Evolutionary conservation across 1,140 invertebrate species (phyloP).

Genomic region (Antheraea mylitta): DNA sequence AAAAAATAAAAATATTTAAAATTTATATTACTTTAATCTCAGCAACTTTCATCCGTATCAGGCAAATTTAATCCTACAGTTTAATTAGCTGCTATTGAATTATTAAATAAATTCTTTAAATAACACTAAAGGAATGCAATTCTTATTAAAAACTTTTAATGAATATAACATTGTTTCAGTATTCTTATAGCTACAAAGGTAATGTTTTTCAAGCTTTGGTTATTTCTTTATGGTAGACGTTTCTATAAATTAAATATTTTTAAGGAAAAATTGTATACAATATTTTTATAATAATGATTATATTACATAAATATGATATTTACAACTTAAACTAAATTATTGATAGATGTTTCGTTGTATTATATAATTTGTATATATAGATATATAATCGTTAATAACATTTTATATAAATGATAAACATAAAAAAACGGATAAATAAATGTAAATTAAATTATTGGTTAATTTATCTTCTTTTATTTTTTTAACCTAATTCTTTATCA

Average conservation of each 20-base stretch:
- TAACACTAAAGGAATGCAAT: slow-evolving; percentile 28
- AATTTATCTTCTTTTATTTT: too few relatives aligned
- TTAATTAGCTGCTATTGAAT: neutral
- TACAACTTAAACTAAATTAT: slow-evolving; percentile 23
- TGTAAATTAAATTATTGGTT: too few relatives aligned
- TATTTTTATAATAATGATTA: slow-evolving; percentile 10
- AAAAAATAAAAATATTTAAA: too few relatives aligned
- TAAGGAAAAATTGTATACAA: slow-evolving; percentile 11
- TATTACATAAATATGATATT: slow-evolving; percentile 19
- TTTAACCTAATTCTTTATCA: too few relatives aligned
- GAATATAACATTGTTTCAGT: slow-evolving; percentile 16
- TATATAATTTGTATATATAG: too few relatives aligned
- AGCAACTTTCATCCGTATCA: too few relatives aligned
- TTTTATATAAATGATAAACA: too few relatives aligned
- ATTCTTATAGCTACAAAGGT: slow-evolving; percentile 16
- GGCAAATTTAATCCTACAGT: too few relatives aligned
- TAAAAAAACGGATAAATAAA: too few relatives aligned
- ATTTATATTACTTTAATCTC: too few relatives aligned
- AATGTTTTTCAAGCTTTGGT: slow-evolving; percentile 28
- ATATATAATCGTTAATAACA: too few relatives aligned
- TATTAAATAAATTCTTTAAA: neutral
- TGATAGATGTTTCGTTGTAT: slow-evolving; percentile 20
- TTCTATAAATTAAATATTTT: neutral
- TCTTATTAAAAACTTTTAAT: slow-evolving; percentile 18
- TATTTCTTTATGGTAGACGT: slow-evolving; percentile 11